Percentiles rank a stretch among this genome's conserved stretches.
Conservation (phyloP, 2,888 invertebrate genomes). For the Oscheius sp. region DNA sequence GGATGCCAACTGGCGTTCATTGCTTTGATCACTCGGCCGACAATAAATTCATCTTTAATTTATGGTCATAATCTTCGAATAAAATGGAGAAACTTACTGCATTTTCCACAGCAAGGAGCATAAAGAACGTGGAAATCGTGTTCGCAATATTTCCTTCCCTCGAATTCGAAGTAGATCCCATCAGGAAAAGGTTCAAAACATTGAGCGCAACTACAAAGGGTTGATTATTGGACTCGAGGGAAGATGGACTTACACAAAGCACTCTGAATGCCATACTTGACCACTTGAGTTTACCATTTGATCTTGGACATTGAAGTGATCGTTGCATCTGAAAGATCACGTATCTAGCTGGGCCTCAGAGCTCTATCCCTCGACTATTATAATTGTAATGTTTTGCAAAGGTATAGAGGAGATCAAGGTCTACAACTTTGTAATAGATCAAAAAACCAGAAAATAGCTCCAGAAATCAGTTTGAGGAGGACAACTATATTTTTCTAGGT, state of each 20-base stretch:
- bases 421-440: too few species aligned
- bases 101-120: constrained; percentile 85
- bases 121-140: constrained; percentile 97
- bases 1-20: constrained; percentile 99
- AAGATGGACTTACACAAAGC: constrained; percentile 84
- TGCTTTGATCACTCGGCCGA: constrained; percentile 98
- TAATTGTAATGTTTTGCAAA: too few species aligned
- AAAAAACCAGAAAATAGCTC: too few species aligned
- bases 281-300: constrained; percentile 98
- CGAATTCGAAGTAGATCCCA: constrained; percentile 97
- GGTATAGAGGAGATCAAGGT: too few species aligned
- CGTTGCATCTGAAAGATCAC: constrained; percentile 91
- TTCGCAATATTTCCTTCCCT: constrained; percentile 98
- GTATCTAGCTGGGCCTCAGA: too few species aligned
- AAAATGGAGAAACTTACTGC: constrained; percentile 77
- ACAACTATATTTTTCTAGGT: too few species aligned
- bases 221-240: not conserved
- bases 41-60: constrained; percentile 82
- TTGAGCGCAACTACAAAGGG: constrained; percentile 84
- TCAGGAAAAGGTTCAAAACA: constrained; percentile 97
- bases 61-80: not conserved
- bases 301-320: constrained; percentile 93
- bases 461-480: too few species aligned
- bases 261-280: constrained; percentile 97
- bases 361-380: too few species aligned